These are phyloP conservation scores for Lydus trimaculatus DNA, from an alignment of 2,888 invertebrate species.

Conservation along the genomic window DNA sequence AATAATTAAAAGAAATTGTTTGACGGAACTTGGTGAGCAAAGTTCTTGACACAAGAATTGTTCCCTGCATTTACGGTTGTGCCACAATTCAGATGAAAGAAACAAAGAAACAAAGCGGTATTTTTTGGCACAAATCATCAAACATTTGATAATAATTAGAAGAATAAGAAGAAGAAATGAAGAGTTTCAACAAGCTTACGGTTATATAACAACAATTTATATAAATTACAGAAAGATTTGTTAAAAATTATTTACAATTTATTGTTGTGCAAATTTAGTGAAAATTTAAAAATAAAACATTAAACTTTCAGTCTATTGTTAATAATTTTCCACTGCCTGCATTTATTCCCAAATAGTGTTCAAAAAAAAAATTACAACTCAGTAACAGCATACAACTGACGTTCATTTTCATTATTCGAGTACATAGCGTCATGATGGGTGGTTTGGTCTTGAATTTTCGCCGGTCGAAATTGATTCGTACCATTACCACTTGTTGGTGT, in stretches of 20 bases:
- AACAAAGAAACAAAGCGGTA: background rate
- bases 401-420: constrained; percentile 61
- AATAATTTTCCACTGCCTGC: constrained; percentile 54
- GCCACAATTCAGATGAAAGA: constrained; percentile 10
- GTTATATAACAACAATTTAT: constrained; percentile 11
- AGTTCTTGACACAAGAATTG: constrained; percentile 10
- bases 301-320: constrained; percentile 35
- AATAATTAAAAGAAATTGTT: constrained; percentile 5
- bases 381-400: constrained; percentile 75
- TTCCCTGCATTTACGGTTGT: constrained; percentile 27
- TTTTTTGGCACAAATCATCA: constrained; percentile 25
- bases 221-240: background rate
- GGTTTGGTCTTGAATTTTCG: constrained; percentile 58
- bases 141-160: background rate
- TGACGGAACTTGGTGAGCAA: constrained; percentile 32
- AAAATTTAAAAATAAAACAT: too few species aligned
- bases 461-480: constrained; percentile 57
- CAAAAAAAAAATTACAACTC: constrained; percentile 64
- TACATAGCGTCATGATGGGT: constrained; percentile 56
- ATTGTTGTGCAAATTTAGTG: too few species aligned
- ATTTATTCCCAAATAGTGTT: constrained; percentile 51
- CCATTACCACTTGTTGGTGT: constrained; percentile 38
- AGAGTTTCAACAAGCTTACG: constrained; percentile 5
- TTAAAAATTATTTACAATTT: constrained; percentile 12
- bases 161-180: background rate